phyloP scores from a whole-genome alignment of 2,797 vertebrate genomes.

The Phylloscopus collybita region DNA sequence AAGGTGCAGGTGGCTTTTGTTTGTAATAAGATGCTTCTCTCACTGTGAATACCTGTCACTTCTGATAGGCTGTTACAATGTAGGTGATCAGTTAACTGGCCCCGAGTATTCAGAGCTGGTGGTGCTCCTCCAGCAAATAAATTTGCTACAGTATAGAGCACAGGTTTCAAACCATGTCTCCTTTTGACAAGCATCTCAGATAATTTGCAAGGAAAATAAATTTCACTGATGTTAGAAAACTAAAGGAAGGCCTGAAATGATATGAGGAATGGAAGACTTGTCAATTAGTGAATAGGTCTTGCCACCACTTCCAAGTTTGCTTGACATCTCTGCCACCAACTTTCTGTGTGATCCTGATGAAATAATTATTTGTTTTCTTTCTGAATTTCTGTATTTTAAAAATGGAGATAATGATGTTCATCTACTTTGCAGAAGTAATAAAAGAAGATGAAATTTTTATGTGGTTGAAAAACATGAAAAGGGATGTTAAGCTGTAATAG shows the following conservation, averaged over 20 bases:
- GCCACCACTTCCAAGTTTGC: background rate
- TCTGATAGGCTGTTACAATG: background rate
- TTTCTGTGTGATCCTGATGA: background rate
- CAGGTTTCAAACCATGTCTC: background rate
- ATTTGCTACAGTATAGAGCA: background rate
- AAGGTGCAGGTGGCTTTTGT: background rate
- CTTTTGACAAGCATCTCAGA: background rate
- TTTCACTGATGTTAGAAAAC: background rate
- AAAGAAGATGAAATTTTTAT: background rate
- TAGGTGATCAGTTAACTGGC: background rate
- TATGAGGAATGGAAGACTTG: background rate
- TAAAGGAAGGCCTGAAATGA: background rate
- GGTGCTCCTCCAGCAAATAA: background rate
- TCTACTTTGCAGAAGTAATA: background rate
- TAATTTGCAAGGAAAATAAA: background rate
- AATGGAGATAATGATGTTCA: background rate
- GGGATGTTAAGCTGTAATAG: background rate
- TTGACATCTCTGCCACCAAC: background rate
- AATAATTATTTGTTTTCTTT: background rate
- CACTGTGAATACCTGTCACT: conserved; percentile 20
- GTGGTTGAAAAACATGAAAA: background rate
- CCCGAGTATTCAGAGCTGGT: background rate
- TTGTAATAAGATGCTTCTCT: background rate
- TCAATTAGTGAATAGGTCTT: background rate
- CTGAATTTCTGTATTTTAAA: background rate